Evolutionary conservation across 2,888 invertebrate genomes (phyloP).

Genomic region (Tethea ocularis): DNA sequence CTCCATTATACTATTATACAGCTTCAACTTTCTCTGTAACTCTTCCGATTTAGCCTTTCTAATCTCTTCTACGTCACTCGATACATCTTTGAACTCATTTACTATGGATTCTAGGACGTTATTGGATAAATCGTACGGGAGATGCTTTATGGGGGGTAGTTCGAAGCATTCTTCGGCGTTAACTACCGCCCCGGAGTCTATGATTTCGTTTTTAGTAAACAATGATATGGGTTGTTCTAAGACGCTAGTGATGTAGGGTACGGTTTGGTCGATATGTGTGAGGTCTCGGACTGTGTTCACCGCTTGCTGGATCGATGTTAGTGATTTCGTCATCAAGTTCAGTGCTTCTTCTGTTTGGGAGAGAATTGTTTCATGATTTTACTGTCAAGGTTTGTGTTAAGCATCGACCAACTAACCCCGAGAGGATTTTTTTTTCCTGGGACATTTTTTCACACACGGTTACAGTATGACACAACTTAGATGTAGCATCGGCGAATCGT

Average conservation of each 20-base stretch:
- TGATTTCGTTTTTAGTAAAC: conserved; percentile 59
- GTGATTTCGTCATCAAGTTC: conserved; percentile 72
- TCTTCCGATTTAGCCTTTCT: conserved; percentile 58
- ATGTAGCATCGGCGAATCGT: too few relatives aligned
- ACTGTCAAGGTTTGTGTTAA: too few relatives aligned
- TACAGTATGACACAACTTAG: too few relatives aligned
- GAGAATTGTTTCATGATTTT: conserved; percentile 1
- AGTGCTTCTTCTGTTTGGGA: conserved; percentile 59
- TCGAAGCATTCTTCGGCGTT: conserved; percentile 91
- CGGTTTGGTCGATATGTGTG: conserved; percentile 65
- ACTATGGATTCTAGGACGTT: conserved; percentile 74
- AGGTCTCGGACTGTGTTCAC: conserved; percentile 74
- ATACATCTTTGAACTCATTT: conserved; percentile 69
- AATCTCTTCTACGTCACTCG: conserved; percentile 61
- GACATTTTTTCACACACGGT: too few relatives aligned
- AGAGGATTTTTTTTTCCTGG: too few relatives aligned
- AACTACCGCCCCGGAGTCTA: conserved; percentile 61
- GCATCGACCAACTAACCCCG: too few relatives aligned
- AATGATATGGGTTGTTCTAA: conserved; percentile 70
- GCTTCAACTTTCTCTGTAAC: conserved; percentile 81
- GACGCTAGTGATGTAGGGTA: conserved; percentile 70
- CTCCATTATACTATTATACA: conserved; percentile 88
- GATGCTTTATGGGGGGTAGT: conserved; percentile 84
- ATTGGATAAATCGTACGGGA: conserved; percentile 72
- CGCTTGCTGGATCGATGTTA: conserved; percentile 73